phyloP scores from a whole-genome alignment of 92 coral and sea anemone genomes.

The Phenganax stokvisi region DNA sequence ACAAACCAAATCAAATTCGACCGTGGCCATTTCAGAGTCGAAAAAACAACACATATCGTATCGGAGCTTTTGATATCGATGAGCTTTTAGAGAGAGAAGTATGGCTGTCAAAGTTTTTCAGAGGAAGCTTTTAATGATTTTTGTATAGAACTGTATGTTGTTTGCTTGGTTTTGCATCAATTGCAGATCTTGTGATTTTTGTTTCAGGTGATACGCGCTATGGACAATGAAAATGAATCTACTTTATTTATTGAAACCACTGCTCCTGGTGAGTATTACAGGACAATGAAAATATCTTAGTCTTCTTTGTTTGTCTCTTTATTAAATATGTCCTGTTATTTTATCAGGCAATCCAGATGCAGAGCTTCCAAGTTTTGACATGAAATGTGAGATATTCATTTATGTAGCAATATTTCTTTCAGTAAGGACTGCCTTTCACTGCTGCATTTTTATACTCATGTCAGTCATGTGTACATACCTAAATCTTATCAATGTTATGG shows the following conservation, averaged over 20 bases:
- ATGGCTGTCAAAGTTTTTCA: not conserved
- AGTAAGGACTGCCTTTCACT: not conserved
- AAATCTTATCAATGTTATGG: no score
- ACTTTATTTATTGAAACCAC: constrained; percentile 74
- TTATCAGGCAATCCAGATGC: constrained; percentile 60
- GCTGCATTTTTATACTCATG: not conserved
- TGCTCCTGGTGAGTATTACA: constrained; percentile 65
- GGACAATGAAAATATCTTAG: not conserved
- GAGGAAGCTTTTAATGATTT: not conserved
- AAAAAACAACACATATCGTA: constrained; percentile 83
- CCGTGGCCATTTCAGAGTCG: constrained; percentile 95
- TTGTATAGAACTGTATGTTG: not conserved
- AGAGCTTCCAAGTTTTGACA: constrained; percentile 69
- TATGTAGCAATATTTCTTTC: not conserved
- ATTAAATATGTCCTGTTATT: no score
- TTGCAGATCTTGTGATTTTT: not conserved
- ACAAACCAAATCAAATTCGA: constrained; percentile 81
- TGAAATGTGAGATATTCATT: constrained; percentile 57
- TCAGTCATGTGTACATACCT: no score
- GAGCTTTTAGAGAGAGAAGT: constrained; percentile 61
- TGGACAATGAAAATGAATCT: constrained; percentile 68
- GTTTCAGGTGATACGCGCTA: constrained; percentile 56
- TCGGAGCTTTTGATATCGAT: constrained; percentile 67
- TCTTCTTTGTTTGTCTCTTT: not conserved
- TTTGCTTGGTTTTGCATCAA: not conserved